phyloP scores from a whole-genome alignment of 2,797 vertebrate genomes.

The Paratrypauchen microcephalus region DNA sequence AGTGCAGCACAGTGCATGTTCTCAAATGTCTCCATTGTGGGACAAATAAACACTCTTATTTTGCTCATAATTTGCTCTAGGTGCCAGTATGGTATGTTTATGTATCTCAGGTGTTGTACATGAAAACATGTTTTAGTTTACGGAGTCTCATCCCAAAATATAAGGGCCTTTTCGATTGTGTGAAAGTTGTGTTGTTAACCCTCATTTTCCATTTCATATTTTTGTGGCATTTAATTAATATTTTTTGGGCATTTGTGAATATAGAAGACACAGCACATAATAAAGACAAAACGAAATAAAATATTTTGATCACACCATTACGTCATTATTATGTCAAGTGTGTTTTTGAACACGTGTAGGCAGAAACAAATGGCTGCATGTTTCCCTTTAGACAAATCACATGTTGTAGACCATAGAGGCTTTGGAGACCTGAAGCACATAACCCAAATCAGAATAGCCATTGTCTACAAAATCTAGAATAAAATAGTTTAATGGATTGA shows the following conservation, averaged over 20 bases:
- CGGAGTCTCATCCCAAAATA: neutral
- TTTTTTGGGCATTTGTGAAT: neutral
- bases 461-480: too few species aligned
- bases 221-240: neutral
- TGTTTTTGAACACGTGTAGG: conserved; percentile 31
- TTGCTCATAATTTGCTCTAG: neutral
- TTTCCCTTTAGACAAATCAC: neutral
- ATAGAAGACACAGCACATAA: neutral
- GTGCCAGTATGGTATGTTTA: too few species aligned
- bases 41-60: neutral
- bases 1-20: neutral
- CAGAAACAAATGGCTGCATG: conserved; percentile 10
- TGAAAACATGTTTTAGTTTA: neutral
- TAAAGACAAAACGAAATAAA: neutral
- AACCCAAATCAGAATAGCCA: neutral
- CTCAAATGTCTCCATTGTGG: neutral
- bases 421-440: neutral
- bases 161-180: neutral
- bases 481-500: too few species aligned
- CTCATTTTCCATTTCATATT: neutral
- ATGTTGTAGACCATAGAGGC: too few species aligned
- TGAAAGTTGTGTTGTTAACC: neutral
- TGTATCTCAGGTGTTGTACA: too few species aligned
- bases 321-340: conserved; percentile 12
- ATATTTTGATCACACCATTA: neutral